Evolutionary conservation across 2,113 vertebrate species (phyloP), one percentile per base, ranked within the genome.

Genomic region (Cynopterus brachyotis): DNA sequence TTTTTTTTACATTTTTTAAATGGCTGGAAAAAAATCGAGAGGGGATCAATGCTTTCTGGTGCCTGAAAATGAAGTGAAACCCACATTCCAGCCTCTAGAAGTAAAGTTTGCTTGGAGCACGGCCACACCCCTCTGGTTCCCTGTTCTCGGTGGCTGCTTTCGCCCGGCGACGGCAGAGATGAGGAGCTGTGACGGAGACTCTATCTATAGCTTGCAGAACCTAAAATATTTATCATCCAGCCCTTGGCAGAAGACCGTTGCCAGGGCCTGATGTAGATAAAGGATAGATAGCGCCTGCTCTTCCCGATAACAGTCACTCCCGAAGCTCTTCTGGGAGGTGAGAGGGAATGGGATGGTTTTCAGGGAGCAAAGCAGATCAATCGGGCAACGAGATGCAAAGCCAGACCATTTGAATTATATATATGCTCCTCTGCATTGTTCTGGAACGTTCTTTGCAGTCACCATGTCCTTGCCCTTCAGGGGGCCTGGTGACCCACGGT

Each of bases 91-190:
- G 16, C 53, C 35, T 55, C n/a, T 47, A 19, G 42, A 30, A 40
- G 66, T 55, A 50, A 78, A 47, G 67, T 37, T 50, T 16, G 60
- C 22, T 17, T n/a, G 53, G 84, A 19, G 47, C 32, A n/a, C 13
- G 55, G 57, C 15, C 57, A 5, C 0, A 6, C 4, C 42, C 57
- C 17, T 37, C 60, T 15, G 55, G 45, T 67, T 22, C 5, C 9
- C 0, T 16, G 12, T 35, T 20, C n/a, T 9, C 28, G 1, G 1
- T 16, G 76, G n/a, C 15, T 70, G 76, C 55, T 67, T 62, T 53
- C 6, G 15, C 4, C 17, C 55, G 37, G 0, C 1, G 0, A 16
- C 1, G 24, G 60, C 75, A 64, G 45, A 32, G 11, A 2, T 11
- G n/a, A 78, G 37, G 30, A n/a, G 60, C 72, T 17, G 9, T 4